Conservation (phyloP, 2,797 vertebrate species). For the Chaetodon trifasciatus region DNA sequence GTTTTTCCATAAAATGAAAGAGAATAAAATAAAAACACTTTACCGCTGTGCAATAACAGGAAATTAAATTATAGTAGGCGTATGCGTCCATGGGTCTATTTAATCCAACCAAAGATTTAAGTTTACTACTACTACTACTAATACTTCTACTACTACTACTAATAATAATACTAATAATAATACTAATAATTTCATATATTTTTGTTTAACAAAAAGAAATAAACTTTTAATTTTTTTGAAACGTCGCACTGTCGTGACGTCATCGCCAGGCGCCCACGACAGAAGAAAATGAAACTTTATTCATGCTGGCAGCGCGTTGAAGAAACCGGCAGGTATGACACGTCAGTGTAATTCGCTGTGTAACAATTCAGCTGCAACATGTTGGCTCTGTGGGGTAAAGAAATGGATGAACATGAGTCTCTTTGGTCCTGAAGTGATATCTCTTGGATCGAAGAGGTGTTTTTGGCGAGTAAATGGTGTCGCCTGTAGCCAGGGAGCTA, state of each 20-base stretch:
- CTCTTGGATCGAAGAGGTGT: not conserved
- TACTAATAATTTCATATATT: too few species aligned
- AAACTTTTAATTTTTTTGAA: not conserved
- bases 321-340: slow-evolving; percentile 33
- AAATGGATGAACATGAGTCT: fast-evolving
- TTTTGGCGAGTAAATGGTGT: not conserved
- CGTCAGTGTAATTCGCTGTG: fast-evolving
- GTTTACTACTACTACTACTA: too few species aligned
- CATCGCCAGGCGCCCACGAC: slow-evolving; percentile 28
- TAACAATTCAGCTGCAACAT: fast-evolving
- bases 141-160: too few species aligned
- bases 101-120: too few species aligned
- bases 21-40: too few species aligned
- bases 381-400: fast-evolving
- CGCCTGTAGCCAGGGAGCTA: slow-evolving; percentile 11
- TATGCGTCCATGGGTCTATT: too few species aligned
- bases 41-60: too few species aligned
- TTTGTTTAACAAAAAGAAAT: too few species aligned
- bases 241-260: slow-evolving; percentile 20
- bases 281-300: not conserved
- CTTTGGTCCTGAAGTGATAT: not conserved
- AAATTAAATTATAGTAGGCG: too few species aligned
- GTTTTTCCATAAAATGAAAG: not conserved
- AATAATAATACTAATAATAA: too few species aligned
- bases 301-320: not conserved